Evolutionary conservation across 37 sponge, comb jelly and placozoan species (phyloP).

Genomic region (Halisarca cf. caerulea): DNA sequence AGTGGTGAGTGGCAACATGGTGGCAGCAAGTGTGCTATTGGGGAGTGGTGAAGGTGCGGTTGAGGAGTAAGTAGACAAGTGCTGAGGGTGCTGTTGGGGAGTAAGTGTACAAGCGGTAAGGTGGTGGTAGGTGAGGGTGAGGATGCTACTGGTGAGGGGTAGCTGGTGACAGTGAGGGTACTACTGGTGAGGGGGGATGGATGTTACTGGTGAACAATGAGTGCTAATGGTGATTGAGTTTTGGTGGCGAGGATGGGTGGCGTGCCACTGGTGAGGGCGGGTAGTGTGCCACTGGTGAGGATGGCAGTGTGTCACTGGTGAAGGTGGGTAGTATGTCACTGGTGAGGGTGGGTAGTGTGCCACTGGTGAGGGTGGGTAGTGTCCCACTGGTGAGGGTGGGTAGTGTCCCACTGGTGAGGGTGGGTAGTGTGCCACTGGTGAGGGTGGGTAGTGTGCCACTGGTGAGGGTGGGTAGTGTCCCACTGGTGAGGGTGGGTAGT

Average conservation of each 20-base stretch:
- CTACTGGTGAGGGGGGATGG: not conserved
- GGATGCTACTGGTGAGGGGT: constrained; percentile 7
- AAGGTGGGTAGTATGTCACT: not conserved
- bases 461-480: not conserved
- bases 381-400: not conserved
- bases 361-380: too few relatives aligned
- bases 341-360: not conserved
- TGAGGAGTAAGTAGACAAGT: too few relatives aligned
- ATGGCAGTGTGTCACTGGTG: too few relatives aligned
- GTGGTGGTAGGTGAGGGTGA: not conserved
- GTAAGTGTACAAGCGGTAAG: too few relatives aligned
- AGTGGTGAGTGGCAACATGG: constrained; percentile 38
- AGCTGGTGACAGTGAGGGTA: not conserved
- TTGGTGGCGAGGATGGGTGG: not conserved
- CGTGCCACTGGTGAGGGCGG: not conserved
- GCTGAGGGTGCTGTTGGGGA: not conserved
- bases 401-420: not conserved
- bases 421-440: too few relatives aligned
- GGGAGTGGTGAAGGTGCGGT: too few relatives aligned
- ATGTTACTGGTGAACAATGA: not conserved
- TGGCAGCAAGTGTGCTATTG: too few relatives aligned
- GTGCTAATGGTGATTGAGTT: not conserved
- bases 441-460: not conserved
- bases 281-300: not conserved
- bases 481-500: not conserved